A percentile compares a stretch with the other conserved stretches of the same genome.
phyloP scores from a whole-genome alignment of 2,888 invertebrate species.

The Aphidius colemani region DNA sequence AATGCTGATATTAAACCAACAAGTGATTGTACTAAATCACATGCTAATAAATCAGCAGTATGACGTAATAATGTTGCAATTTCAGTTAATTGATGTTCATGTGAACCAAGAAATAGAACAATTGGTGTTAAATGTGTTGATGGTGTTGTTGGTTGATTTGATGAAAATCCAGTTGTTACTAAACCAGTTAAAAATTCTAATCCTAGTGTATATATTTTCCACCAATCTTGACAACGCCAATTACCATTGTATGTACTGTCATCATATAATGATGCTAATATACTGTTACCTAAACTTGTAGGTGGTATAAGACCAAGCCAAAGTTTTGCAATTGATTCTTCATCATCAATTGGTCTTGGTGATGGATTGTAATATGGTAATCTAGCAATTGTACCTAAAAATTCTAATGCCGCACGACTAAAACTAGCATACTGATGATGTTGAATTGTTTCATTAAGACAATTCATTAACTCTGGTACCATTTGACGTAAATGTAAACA shows the following conservation, averaged over 20 bases:
- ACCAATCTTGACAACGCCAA: slow-evolving; percentile 58
- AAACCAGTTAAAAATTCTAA: slow-evolving; percentile 53
- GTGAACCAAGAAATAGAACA: slow-evolving; percentile 50
- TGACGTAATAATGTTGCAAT: slow-evolving; percentile 54
- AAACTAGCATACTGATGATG: slow-evolving; percentile 50
- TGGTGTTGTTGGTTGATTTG: slow-evolving; percentile 28
- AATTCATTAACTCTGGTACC: slow-evolving; percentile 50
- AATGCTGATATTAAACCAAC: slow-evolving; percentile 54
- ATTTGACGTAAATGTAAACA: slow-evolving; percentile 50
- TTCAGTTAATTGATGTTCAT: slow-evolving; percentile 53
- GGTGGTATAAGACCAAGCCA: slow-evolving; percentile 56
- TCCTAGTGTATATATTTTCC: slow-evolving; percentile 54
- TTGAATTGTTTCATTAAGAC: slow-evolving; percentile 49
- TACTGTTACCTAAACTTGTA: slow-evolving; percentile 48
- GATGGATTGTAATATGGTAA: slow-evolving; percentile 45
- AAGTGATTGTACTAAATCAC: slow-evolving; percentile 55
- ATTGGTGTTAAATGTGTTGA: slow-evolving; percentile 45
- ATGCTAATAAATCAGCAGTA: slow-evolving; percentile 54
- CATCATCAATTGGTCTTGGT: slow-evolving; percentile 44
- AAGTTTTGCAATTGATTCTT: slow-evolving; percentile 50
- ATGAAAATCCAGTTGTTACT: slow-evolving; percentile 41
- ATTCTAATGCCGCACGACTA: slow-evolving; percentile 49
- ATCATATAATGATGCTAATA: slow-evolving; percentile 52
- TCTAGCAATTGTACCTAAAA: slow-evolving; percentile 50
- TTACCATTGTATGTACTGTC: slow-evolving; percentile 43